Conservation (phyloP, 2,888 invertebrate species). For the Nomada hirtipes region DNA sequence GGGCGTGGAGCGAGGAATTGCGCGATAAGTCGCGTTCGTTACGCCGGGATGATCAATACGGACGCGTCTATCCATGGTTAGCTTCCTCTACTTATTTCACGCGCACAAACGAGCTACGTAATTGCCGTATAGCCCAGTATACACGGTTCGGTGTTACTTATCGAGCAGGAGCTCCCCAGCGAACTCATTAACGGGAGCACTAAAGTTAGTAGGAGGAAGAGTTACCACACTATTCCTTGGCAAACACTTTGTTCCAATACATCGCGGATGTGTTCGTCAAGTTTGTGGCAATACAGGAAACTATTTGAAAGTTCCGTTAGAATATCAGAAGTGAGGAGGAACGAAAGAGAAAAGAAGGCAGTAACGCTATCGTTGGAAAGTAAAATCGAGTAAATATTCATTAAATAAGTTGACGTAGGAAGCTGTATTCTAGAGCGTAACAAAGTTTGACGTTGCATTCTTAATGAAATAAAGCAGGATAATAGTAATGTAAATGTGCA, state of each 20-base stretch:
- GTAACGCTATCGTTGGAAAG: neutral
- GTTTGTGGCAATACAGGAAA: neutral
- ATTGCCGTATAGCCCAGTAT: constrained; percentile 31
- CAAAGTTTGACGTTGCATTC: neutral
- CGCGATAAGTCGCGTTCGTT: constrained; percentile 43
- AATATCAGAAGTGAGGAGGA: constrained; percentile 1
- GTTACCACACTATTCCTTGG: neutral
- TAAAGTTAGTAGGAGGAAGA: neutral
- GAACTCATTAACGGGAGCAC: constrained; percentile 42
- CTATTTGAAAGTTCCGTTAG: neutral
- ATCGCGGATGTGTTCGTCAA: neutral
- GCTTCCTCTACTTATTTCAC: constrained; percentile 16
- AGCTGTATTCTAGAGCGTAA: neutral
- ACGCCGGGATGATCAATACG: constrained; percentile 62
- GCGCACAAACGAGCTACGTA: constrained; percentile 12
- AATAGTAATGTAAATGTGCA: neutral
- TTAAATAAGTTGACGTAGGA: constrained; percentile 25
- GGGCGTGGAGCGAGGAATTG: constrained; percentile 21
- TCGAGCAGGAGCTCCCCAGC: constrained; percentile 36
- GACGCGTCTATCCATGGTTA: constrained; percentile 31
- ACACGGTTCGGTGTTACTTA: constrained; percentile 41
- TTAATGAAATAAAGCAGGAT: constrained; percentile 30
- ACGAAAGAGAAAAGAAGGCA: constrained; percentile 32
- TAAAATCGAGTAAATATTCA: neutral
- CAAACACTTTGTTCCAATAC: neutral